These are phyloP conservation scores for Vipera latastei DNA, from an alignment of 2,797 vertebrate genomes.

Conservation along the genomic window DNA sequence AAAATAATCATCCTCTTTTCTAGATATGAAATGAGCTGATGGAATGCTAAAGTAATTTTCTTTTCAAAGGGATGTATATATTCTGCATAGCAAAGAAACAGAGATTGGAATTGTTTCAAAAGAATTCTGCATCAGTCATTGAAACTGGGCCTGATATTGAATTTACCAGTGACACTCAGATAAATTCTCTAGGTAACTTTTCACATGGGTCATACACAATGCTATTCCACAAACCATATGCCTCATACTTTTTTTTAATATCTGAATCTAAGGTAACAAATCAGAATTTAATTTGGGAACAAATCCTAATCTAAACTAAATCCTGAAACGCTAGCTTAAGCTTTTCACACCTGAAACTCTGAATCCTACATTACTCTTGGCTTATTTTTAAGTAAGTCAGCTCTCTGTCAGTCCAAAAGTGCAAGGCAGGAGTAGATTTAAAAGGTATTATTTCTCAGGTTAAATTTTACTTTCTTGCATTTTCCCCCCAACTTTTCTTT, in stretches of 20 bases:
- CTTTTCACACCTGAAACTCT: neutral
- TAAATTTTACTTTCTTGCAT: neutral
- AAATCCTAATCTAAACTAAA: neutral
- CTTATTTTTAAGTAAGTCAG: neutral
- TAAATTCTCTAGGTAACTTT: neutral
- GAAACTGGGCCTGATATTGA: neutral
- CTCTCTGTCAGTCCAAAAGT: neutral
- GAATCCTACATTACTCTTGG: neutral
- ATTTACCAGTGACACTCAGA: neutral
- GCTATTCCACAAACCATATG: neutral
- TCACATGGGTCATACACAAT: neutral
- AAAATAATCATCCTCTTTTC: slow-evolving; percentile 1
- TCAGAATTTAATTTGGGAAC: neutral
- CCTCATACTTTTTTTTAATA: neutral
- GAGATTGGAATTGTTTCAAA: neutral
- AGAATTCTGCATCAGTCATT: neutral
- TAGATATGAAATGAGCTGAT: neutral
- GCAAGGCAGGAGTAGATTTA: neutral
- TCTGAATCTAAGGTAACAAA: neutral
- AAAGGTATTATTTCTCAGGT: neutral
- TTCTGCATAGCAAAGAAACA: neutral
- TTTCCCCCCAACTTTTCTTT: neutral
- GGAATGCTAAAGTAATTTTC: neutral
- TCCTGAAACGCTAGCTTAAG: neutral
- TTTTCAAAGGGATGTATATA: neutral